Evolutionary conservation across 1,140 invertebrate species (phyloP), one percentile per base, ranked within the genome.

Genomic region (Venturia canescens): DNA sequence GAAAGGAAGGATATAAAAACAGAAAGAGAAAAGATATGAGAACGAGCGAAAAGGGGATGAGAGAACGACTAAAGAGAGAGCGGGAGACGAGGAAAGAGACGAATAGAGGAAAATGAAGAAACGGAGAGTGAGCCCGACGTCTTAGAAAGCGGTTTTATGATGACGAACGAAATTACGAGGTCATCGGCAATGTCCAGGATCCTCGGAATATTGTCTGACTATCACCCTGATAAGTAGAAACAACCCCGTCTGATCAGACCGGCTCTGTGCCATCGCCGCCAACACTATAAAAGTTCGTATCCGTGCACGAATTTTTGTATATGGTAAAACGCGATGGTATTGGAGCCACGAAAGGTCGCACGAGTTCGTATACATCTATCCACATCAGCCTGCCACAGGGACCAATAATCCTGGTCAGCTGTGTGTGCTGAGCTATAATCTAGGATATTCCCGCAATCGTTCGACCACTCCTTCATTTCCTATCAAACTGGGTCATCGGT

Each of bases 391-490:
- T 66, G n/a, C 60, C 60, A 66, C 60, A 57, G 53, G 53, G 53
- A 57, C 60, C 60, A 72, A 34, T 72, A 72, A 72, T 72, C 70
- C 70, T 72, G 38, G 34, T 38, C 21, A 48, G 34, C 70, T 72
- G 34, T 57, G 53, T 57, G 53, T 57, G 53, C 60, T 23, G 27
- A 29, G 60, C 60, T 27, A 38, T 72, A 72, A 48, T 72, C 70
- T 44, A 48, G 34, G 70, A 72, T 72, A 38, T 38, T 34, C 70
- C 18, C 21, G 70, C 70, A 66, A 23, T 23, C 38, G 70, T 38
- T 72, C 70, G 70, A 48, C 70, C 70, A 72, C 70, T 72, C 70
- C 70, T 72, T 72, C 70, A 48, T 72, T 72, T 72, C 70, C 21
- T 72, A 48, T 72, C 70, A 38, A 72, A 72, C 34, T 72, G 38